Evolutionary conservation across 2,888 invertebrate species (phyloP).

Genomic region (Syrphus vitripennis): DNA sequence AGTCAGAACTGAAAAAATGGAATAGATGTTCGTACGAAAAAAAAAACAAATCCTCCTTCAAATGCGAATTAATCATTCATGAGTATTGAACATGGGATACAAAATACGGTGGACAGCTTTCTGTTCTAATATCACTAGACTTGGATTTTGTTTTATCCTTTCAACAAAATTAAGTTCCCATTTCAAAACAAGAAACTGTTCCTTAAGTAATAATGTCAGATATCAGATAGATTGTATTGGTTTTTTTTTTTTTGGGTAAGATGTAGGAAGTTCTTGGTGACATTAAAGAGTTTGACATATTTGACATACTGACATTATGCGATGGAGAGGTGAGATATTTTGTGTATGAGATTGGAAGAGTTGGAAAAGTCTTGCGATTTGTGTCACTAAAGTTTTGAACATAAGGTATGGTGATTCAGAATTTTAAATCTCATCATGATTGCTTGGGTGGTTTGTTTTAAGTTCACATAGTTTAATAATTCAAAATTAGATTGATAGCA

Average conservation of each 20-base stretch:
- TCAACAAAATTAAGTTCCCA: not conserved
- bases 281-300: not conserved
- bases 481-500: not conserved
- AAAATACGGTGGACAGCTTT: not conserved
- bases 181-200: not conserved
- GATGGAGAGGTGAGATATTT: not conserved
- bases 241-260: not conserved
- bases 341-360: not conserved
- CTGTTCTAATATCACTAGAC: not conserved
- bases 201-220: not conserved
- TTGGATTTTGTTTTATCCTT: not conserved
- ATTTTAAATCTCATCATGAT: not conserved
- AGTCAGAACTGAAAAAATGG: conserved; percentile 17
- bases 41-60: not conserved
- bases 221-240: not conserved
- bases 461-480: not conserved
- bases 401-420: not conserved
- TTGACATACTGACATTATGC: not conserved
- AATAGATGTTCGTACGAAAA: not conserved
- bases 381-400: not conserved
- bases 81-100: not conserved
- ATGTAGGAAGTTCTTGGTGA: not conserved
- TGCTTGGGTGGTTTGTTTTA: not conserved
- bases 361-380: not conserved
- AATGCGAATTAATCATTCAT: conserved; percentile 47